Conservation (phyloP, 2,113 vertebrate species). For the Scomber japonicus region DNA sequence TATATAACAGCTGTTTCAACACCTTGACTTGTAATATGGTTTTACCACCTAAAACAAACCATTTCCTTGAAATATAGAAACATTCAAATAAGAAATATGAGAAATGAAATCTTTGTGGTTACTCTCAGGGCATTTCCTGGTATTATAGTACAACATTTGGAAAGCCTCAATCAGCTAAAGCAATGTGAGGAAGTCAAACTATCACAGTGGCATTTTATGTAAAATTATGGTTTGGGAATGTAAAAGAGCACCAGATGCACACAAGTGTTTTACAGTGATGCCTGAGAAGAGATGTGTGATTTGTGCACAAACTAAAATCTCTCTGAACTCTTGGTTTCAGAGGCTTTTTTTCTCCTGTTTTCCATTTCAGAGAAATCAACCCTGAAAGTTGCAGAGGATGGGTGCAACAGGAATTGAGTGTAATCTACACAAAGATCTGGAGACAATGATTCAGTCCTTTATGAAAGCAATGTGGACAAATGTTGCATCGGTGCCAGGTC, state of each 20-base stretch:
- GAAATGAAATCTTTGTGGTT: conserved; percentile 26
- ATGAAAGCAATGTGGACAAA: conserved; percentile 44
- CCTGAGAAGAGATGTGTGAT: neutral
- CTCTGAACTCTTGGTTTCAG: neutral
- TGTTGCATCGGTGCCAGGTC: neutral
- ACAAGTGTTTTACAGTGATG: neutral
- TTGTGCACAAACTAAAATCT: neutral
- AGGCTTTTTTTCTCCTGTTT: neutral
- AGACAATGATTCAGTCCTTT: conserved; percentile 48
- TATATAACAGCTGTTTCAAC: no score
- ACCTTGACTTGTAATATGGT: conserved; percentile 15
- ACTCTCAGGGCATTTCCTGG: conserved; percentile 50
- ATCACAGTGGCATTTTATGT: conserved; percentile 16
- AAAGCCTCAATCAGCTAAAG: conserved; percentile 44
- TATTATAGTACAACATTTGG: conserved; percentile 36
- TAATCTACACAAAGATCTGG: conserved; percentile 11
- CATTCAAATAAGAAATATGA: conserved; percentile 1
- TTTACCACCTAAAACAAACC: neutral
- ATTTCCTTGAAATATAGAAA: conserved; percentile 36
- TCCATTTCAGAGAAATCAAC: conserved; percentile 4
- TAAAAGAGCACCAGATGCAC: neutral
- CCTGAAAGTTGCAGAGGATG: conserved; percentile 19
- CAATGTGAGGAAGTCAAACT: conserved; percentile 51
- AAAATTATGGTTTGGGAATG: conserved; percentile 28
- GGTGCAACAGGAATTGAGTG: conserved; percentile 42